Base-by-base conservation (phyloP, 2,888 invertebrate genomes). In the Leucania comma region DNA sequence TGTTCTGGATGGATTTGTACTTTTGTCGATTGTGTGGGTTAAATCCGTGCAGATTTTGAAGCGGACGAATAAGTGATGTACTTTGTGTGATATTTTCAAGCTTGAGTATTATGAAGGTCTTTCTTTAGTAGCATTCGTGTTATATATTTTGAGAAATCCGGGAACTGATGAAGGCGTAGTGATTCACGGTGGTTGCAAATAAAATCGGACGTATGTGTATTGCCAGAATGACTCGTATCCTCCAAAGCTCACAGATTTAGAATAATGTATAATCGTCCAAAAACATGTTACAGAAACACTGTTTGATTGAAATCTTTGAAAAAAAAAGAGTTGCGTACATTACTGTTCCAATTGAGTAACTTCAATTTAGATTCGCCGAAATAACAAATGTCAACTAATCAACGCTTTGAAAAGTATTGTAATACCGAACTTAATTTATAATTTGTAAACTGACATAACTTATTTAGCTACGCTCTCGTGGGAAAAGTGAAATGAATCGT, bases 401-500 rank as follows among this genome's bases (percentile, higher is more conserved):
- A 68, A 56, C 72, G 38, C 26, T 67, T 61, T 12, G 24, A 17
- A 51, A 63, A 48, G 46, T 72, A 68, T 68, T 32, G 71, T 53
- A 77, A 69, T 62, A 63, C 26, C 64, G 48, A 38, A 29, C 14
- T 65, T 56, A 56, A 77, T 71, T 63, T 48, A 51, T 29, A 66
- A 78, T 67, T 78, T 82, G 10, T 56, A 42, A 42, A 57, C 59
- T 80, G 77, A 69, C 58, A 72, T 69, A 68, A 68, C 68, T 56
- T 51, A 73, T 80, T 82, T 71, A 64, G 69, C 56, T 56, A 59
- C 70, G 65, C 58, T 80, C 63, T 83, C 82, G 78, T 85, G 85
- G 81, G 83, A 88, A 87, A 85, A 83, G 75, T 79, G 83, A 78
- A 86, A 80, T 80, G 59, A 76, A 78, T 74, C 46, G 62, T 68